Evolutionary conservation across 1,140 invertebrate genomes (phyloP), one percentile per base, ranked within the genome.

Genomic region (Helicoverpa zea): DNA sequence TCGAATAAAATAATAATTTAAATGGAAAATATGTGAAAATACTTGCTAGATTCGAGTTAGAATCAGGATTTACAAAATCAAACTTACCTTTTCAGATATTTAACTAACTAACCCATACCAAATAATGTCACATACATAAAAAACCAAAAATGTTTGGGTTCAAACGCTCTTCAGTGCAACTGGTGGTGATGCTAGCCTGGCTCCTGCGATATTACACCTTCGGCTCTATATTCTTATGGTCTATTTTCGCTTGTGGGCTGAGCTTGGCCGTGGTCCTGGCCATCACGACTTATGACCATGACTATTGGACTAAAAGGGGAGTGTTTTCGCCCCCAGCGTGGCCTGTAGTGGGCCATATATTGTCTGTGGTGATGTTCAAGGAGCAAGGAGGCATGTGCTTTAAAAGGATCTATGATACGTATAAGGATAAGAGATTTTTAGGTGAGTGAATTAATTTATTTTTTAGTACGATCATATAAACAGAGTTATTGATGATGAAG

Each of bases 301-400:
- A 94, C 66, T 94, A 94, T 79, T 94, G 93, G 93, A 64, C 14
- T 23, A 49, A 81, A 0, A 80, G 84, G 16, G 93, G 93, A 0
- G 86, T 94, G 51, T 93, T 91, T 52, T 91, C 92, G 0, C 93
- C 93, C 2, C 91, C 93, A 0, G 89, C 89, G 0, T 84, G 83
- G 85, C 93, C 91, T 4, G 76, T 94, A 1, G 91, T 94, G 2
- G 93, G 93, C 0, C 92, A 94, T 70, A 94, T 94, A 12, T 72
- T 84, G 43, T 83, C 90, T 0, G 89, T 94, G 64, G 91, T 90
- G 1, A 85, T 85, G 16, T 89, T 92, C 61, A 92, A 89, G 83
- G 93, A 94, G 68, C 92, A 94, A 81, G 88, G 90, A 5, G 93
- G 93, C 7, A 85, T 93, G 64, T 93, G 89, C 64, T 94, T 94